Evolutionary conservation across 2,888 invertebrate species (phyloP).

Genomic region (Germaria angustata): DNA sequence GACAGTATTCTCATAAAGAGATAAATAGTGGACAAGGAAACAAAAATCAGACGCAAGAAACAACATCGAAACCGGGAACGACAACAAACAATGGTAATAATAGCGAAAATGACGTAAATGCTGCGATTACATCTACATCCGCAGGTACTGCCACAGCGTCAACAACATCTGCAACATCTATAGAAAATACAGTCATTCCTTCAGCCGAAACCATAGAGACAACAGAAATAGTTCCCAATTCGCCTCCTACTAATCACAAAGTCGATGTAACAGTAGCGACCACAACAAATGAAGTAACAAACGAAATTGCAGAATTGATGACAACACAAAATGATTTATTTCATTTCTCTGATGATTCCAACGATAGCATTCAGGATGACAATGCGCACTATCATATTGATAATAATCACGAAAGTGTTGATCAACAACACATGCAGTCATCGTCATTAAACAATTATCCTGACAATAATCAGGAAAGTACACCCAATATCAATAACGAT

Average conservation of each 20-base stretch:
- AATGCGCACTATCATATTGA: background rate
- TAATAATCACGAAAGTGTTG: background rate
- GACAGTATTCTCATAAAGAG: background rate
- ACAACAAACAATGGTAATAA: background rate
- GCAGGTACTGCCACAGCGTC: background rate
- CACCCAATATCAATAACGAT: background rate
- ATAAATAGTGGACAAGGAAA: background rate
- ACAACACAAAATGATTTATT: slow-evolving; percentile 1
- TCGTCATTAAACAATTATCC: slow-evolving; percentile 9
- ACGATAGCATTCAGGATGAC: slow-evolving; percentile 23
- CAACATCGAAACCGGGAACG: background rate
- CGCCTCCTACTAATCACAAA: background rate
- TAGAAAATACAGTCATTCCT: slow-evolving; percentile 23
- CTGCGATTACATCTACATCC: background rate
- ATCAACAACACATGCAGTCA: background rate
- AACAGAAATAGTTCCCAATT: background rate
- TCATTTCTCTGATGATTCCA: slow-evolving; percentile 28
- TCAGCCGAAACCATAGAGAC: background rate
- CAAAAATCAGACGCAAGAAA: background rate
- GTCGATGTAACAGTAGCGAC: background rate
- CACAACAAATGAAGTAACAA: background rate
- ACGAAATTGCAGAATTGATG: background rate
- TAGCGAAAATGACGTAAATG: slow-evolving; percentile 1
- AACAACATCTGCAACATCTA: background rate
- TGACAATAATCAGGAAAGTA: background rate